These are phyloP conservation scores for Neomonachus schauinslandi DNA, from an alignment of 2,113 vertebrate genomes.

Conservation along the genomic window DNA sequence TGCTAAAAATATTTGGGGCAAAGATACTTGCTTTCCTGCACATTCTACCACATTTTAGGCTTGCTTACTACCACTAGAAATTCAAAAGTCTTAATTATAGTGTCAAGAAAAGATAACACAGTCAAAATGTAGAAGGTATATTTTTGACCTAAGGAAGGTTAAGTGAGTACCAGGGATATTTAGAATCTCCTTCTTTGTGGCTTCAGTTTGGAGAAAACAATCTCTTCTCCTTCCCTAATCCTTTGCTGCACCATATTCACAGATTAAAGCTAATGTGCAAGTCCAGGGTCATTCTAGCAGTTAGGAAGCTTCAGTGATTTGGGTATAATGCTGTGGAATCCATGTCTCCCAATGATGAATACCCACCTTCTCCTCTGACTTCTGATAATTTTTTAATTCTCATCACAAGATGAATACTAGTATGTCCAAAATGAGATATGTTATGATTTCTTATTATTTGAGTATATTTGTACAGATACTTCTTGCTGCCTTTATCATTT, in stretches of 20 bases:
- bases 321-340: neutral
- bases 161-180: neutral
- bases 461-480: neutral
- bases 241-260: neutral
- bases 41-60: constrained; percentile 15
- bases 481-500: neutral
- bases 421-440: neutral
- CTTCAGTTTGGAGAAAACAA: neutral
- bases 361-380: neutral
- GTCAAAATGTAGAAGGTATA: neutral
- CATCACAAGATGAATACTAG: neutral
- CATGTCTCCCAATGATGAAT: neutral
- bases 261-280: constrained; percentile 17
- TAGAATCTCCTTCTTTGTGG: neutral
- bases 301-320: neutral
- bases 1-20: constrained; percentile 29
- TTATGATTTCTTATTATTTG: neutral
- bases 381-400: neutral
- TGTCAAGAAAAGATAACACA: constrained; percentile 11
- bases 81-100: constrained; percentile 50
- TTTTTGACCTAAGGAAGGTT: neutral
- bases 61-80: neutral
- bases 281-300: neutral
- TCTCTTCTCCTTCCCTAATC: neutral
- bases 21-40: constrained; percentile 13